Evolutionary conservation across 1,140 invertebrate species (phyloP).

Genomic region (Intoshia linei): DNA sequence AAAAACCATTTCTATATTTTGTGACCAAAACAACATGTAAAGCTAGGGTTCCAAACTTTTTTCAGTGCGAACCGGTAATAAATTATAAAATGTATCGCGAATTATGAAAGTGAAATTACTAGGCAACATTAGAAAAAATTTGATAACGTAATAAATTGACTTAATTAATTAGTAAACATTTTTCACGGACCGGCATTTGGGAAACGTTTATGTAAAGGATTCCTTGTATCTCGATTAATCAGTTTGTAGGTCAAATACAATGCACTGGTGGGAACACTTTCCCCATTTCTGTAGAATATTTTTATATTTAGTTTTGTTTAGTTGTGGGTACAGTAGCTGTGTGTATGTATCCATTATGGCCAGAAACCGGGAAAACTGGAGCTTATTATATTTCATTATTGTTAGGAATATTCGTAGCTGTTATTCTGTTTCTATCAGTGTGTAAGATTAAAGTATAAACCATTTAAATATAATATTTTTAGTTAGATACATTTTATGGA

Average conservation of each 20-base stretch:
- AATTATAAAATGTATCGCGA: too few relatives aligned
- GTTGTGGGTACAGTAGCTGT: conserved; percentile 68
- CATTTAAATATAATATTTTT: conserved; percentile 1
- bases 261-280: not conserved
- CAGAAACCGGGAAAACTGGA: conserved; percentile 53
- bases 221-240: not conserved
- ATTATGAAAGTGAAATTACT: too few relatives aligned
- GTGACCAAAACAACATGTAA: too few relatives aligned
- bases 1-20: too few relatives aligned
- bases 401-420: conserved; percentile 59
- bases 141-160: too few relatives aligned
- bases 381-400: conserved; percentile 83
- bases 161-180: too few relatives aligned
- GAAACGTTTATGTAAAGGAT: not conserved
- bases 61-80: too few relatives aligned
- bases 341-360: conserved; percentile 89
- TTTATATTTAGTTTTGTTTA: too few relatives aligned
- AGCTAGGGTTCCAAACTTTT: too few relatives aligned
- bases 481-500: not conserved
- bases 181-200: too few relatives aligned
- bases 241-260: not conserved
- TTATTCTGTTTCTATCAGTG: conserved; percentile 55
- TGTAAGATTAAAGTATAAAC: conserved; percentile 17
- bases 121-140: too few relatives aligned
- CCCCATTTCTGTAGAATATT: too few relatives aligned